phyloP scores from a whole-genome alignment of 2,113 vertebrate species.

The Furnarius figulus region DNA sequence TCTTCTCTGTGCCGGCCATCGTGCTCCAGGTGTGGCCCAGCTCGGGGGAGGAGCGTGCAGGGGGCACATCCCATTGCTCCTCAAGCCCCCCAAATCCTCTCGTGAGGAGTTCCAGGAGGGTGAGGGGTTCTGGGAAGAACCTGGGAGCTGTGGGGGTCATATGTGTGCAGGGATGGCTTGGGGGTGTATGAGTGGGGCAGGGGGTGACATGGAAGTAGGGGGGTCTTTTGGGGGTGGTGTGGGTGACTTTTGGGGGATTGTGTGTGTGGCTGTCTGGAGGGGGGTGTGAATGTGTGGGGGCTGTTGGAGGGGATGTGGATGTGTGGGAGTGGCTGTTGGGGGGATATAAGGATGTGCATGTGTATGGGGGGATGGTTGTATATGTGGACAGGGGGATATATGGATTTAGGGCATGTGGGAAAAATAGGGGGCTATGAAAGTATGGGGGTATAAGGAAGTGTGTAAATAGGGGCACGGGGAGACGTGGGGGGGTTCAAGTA shows the following conservation, averaged over 20 bases:
- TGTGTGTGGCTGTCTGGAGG: too few species aligned
- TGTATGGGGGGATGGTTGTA: too few species aligned
- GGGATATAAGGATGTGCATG: fast-evolving
- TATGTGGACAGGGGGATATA: fast-evolving
- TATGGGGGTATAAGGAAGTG: fast-evolving
- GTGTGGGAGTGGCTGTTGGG: not conserved
- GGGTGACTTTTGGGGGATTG: not conserved
- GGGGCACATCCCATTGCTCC: not conserved
- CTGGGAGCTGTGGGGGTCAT: not conserved
- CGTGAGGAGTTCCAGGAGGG: not conserved
- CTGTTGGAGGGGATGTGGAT: not conserved
- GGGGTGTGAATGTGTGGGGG: not conserved
- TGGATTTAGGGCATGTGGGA: not conserved
- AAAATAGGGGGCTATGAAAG: too few species aligned
- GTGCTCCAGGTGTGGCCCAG: slow-evolving; percentile 86
- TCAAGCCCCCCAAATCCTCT: not conserved
- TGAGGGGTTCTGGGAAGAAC: not conserved
- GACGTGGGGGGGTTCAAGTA: not conserved
- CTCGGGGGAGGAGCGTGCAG: fast-evolving
- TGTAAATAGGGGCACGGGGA: fast-evolving
- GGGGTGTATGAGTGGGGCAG: not conserved
- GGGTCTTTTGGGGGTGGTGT: too few species aligned
- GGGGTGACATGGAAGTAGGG: not conserved
- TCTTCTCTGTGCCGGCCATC: slow-evolving; percentile 93
- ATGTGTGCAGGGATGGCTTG: not conserved